Percentiles rank a stretch among this genome's conserved stretches.
Evolutionary conservation across 1,140 invertebrate species (phyloP).

Genomic region (Drosophila pseudoananassae): DNA sequence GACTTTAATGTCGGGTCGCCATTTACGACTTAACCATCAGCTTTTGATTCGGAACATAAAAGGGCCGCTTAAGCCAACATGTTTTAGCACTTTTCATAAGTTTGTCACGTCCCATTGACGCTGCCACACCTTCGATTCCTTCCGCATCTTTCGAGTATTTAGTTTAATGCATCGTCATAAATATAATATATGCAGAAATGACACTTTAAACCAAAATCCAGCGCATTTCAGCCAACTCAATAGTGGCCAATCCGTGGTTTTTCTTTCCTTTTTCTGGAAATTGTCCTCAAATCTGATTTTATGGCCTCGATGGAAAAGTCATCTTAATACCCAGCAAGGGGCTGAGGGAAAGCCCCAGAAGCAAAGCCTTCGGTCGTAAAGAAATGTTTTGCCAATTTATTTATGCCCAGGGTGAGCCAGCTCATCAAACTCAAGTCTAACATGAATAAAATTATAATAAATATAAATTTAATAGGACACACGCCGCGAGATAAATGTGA

Average conservation of each 20-base stretch:
- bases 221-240: constrained; percentile 5
- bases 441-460: constrained; percentile 67
- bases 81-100: constrained; percentile 39
- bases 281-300: constrained; percentile 71
- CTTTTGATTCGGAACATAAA: constrained; percentile 9
- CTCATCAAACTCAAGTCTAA: constrained; percentile 15
- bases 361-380: constrained; percentile 44
- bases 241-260: constrained; percentile 8
- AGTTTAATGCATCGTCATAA: constrained; percentile 60
- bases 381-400: constrained; percentile 57
- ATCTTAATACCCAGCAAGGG: constrained; percentile 19
- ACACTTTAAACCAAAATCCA: constrained; percentile 40
- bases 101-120: constrained; percentile 34
- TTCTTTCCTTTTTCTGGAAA: constrained; percentile 37
- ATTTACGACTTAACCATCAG: neutral
- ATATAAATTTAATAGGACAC: constrained; percentile 55
- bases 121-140: constrained; percentile 9
- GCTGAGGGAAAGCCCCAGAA: constrained; percentile 3
- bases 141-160: constrained; percentile 18
- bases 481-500: constrained; percentile 5
- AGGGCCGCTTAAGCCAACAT: constrained; percentile 28
- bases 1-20: neutral
- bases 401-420: constrained; percentile 27
- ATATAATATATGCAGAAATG: constrained; percentile 32
- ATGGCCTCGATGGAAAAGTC: constrained; percentile 34